Evolutionary conservation across 2,797 vertebrate species (phyloP).

Genomic region (Siniperca undulata): DNA sequence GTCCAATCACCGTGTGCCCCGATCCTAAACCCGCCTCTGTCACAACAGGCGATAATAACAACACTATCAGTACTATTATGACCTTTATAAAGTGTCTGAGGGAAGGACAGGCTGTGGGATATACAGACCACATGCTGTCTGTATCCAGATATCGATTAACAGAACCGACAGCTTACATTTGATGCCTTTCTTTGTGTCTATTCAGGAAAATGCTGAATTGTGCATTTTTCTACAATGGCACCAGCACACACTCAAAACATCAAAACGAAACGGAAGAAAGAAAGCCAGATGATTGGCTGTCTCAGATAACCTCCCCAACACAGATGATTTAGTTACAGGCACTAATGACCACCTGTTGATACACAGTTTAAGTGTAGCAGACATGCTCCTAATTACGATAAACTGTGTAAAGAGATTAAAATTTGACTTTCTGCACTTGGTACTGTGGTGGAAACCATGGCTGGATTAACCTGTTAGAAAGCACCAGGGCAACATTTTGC

Average conservation of each 20-base stretch:
- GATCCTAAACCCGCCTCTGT: conserved; percentile 75
- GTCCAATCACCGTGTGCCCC: conserved; percentile 80
- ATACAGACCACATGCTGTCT: background rate
- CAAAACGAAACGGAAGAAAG: conserved; percentile 60
- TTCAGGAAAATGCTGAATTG: conserved; percentile 74
- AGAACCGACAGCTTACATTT: conserved; percentile 17
- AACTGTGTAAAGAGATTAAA: background rate
- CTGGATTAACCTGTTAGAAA: conserved; percentile 26
- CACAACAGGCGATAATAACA: conserved; percentile 81
- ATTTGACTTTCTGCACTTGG: background rate
- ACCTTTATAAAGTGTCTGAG: conserved; percentile 75
- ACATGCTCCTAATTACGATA: background rate
- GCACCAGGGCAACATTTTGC: background rate
- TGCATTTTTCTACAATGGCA: conserved; percentile 67
- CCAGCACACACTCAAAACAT: conserved; percentile 52
- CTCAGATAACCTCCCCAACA: conserved; percentile 12
- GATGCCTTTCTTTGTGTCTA: conserved; percentile 42
- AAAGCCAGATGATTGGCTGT: conserved; percentile 36
- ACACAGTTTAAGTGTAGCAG: background rate
- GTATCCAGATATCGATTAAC: background rate
- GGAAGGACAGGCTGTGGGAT: conserved; percentile 55
- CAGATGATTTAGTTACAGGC: conserved; percentile 14
- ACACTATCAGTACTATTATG: conserved; percentile 71
- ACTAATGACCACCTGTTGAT: conserved; percentile 68
- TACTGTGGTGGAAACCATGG: background rate